A percentile compares a stretch with the other conserved stretches of the same genome.
phyloP scores from a whole-genome alignment of 2,113 vertebrate genomes.

The Dolichallabes microphthalmus region DNA sequence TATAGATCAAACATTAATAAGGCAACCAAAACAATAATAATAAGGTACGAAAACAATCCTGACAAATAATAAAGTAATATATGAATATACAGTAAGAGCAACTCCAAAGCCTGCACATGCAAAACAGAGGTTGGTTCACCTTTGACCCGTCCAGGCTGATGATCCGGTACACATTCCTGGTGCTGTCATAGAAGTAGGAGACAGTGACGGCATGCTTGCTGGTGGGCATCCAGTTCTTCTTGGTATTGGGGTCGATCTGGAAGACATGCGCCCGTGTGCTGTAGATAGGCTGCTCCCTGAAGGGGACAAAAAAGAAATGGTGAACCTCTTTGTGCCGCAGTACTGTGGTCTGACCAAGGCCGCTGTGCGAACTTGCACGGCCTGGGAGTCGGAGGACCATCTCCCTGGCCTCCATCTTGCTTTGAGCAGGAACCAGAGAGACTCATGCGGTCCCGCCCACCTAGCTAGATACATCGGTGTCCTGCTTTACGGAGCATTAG shows the following conservation, averaged over 20 bases:
- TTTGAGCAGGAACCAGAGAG: slow-evolving; percentile 24
- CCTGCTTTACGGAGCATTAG: slow-evolving; percentile 31
- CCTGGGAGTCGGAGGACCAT: slow-evolving; percentile 64
- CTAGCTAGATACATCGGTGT: slow-evolving; percentile 30
- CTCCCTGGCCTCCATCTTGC: slow-evolving; percentile 63
- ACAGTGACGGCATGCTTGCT: slow-evolving; percentile 99
- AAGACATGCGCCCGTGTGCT: slow-evolving; percentile 98
- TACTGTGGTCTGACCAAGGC: slow-evolving; percentile 62
- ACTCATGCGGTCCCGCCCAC: slow-evolving; percentile 31
- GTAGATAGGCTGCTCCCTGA: slow-evolving; percentile 98
- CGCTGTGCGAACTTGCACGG: slow-evolving; percentile 58
- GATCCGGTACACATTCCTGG: slow-evolving; percentile 97
- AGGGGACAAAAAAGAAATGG: slow-evolving; percentile 74
- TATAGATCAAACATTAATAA: background rate
- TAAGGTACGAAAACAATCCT: background rate
- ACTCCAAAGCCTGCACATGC: background rate
- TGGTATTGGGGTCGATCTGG: slow-evolving; percentile 98
- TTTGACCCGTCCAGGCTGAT: slow-evolving; percentile 98
- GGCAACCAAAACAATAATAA: no score
- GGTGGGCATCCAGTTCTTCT: slow-evolving; percentile 99
- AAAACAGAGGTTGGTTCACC: slow-evolving; percentile 69
- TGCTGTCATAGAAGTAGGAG: slow-evolving; percentile 98
- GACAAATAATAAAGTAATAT: background rate
- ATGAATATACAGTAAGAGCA: background rate
- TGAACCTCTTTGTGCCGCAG: slow-evolving; percentile 72